These are phyloP conservation scores for Oppia nitens DNA, from an alignment of 1,140 invertebrate genomes.

Conservation along the genomic window DNA sequence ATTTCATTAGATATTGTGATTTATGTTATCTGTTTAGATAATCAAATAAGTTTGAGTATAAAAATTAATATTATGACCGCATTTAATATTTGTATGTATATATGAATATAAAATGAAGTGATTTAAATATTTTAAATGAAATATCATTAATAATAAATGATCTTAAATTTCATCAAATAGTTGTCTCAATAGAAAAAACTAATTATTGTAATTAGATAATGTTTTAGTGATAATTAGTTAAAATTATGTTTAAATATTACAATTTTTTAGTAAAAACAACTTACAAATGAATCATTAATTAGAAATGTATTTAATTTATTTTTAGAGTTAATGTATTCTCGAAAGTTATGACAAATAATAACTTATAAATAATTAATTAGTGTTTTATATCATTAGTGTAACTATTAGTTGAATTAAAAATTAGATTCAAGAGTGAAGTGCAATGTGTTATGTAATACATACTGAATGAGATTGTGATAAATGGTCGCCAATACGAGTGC, in stretches of 20 bases:
- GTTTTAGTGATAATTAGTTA: not conserved
- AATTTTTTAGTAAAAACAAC: too few relatives aligned
- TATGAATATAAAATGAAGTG: too few relatives aligned
- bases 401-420: not conserved
- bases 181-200: not conserved
- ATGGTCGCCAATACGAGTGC: not conserved
- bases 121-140: not conserved
- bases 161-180: not conserved
- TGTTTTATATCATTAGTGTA: too few relatives aligned
- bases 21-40: too few relatives aligned
- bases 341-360: not conserved
- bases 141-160: not conserved
- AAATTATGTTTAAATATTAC: not conserved
- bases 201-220: not conserved
- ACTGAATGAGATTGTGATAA: not conserved
- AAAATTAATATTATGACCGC: too few relatives aligned
- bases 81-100: too few relatives aligned
- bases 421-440: not conserved
- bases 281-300: not conserved
- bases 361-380: not conserved
- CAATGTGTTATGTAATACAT: not conserved
- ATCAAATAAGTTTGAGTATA: too few relatives aligned
- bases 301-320: not conserved
- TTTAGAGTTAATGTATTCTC: not conserved
- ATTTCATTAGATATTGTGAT: too few relatives aligned